These are phyloP conservation scores for Sthenelais limicola DNA, from an alignment of 2,888 invertebrate genomes.

Conservation along the genomic window DNA sequence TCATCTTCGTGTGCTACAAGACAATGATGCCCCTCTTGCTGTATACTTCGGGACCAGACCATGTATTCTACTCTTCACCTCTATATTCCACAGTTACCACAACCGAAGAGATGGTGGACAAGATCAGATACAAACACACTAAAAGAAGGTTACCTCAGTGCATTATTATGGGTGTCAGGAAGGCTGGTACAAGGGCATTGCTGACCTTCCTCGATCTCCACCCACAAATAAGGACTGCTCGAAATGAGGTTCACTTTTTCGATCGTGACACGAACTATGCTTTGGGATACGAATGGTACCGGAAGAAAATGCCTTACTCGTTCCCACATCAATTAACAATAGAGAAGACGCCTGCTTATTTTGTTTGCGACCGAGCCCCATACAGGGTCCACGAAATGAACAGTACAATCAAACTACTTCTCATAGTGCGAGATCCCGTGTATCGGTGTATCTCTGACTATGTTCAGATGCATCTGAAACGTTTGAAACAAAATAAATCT, in stretches of 20 bases:
- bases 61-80: not conserved
- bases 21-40: conserved; percentile 4
- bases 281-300: conserved; percentile 93
- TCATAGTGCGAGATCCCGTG: conserved; percentile 96
- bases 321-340: conserved; percentile 93
- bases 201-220: conserved; percentile 67
- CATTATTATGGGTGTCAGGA: conserved; percentile 71
- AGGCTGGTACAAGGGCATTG: conserved; percentile 71
- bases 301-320: conserved; percentile 89
- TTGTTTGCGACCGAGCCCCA: conserved; percentile 94
- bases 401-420: conserved; percentile 86
- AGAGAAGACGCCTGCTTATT: conserved; percentile 98
- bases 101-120: not conserved
- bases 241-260: conserved; percentile 96
- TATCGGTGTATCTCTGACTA: conserved; percentile 98
- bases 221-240: conserved; percentile 89
- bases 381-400: conserved; percentile 95
- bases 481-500: conserved; percentile 43
- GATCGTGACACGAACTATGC: conserved; percentile 87
- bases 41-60: not conserved
- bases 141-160: conserved; percentile 68
- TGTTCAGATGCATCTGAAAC: conserved; percentile 86
- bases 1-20: conserved; percentile 22
- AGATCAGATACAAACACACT: conserved; percentile 43
- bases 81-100: not conserved